Conservation (phyloP, 2,888 invertebrate genomes). For the Campopleginae sp. region DNA sequence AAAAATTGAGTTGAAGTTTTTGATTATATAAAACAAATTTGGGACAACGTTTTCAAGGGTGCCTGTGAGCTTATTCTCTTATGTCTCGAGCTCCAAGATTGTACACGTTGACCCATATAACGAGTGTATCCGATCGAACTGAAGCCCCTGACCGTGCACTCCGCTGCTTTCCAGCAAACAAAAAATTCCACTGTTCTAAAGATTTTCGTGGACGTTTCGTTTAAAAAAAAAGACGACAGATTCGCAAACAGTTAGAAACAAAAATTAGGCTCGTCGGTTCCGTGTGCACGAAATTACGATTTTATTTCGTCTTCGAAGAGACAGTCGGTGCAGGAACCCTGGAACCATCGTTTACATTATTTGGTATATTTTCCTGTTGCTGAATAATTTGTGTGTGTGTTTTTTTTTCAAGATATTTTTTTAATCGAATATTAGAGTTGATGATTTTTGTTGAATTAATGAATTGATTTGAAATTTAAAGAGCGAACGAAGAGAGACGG, state of each 20-base stretch:
- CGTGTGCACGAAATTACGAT: neutral
- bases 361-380: conserved; percentile 19
- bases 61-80: neutral
- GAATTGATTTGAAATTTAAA: neutral
- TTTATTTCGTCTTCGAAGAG: neutral
- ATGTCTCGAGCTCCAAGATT: neutral
- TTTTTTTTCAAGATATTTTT: neutral
- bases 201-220: neutral
- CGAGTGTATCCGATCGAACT: conserved; percentile 50
- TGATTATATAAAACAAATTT: neutral
- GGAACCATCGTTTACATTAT: conserved; percentile 5
- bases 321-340: conserved; percentile 31
- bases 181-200: neutral
- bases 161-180: neutral
- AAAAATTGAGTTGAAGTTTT: neutral
- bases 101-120: conserved; percentile 18
- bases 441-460: neutral
- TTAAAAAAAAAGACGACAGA: neutral
- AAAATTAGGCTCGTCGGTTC: neutral
- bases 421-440: neutral
- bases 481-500: neutral
- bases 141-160: conserved; percentile 42
- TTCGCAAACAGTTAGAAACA: neutral
- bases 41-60: neutral
- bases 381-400: neutral